phyloP scores from a whole-genome alignment of 2,113 vertebrate species.

The Mormyrus lacerda region DNA sequence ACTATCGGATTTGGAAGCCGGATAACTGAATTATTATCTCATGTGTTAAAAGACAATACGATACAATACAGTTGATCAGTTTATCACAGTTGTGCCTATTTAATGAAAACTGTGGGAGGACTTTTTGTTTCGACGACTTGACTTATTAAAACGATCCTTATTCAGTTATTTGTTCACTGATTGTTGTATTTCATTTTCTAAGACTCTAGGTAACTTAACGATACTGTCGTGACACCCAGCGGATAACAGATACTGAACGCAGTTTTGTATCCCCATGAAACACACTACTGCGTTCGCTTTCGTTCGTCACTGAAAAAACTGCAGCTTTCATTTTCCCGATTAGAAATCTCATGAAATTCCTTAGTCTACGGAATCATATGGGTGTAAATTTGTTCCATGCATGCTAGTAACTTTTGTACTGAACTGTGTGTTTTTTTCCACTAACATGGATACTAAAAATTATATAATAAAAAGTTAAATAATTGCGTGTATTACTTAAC shows the following conservation, averaged over 20 bases:
- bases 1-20: neutral
- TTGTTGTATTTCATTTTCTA: neutral
- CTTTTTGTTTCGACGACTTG: neutral
- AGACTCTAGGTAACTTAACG: neutral
- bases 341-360: neutral
- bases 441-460: neutral
- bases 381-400: neutral
- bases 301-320: neutral
- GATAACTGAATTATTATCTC: neutral
- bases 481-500: neutral
- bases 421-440: neutral
- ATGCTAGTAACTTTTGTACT: neutral
- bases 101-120: neutral
- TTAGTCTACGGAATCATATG: neutral
- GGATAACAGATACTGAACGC: neutral
- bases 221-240: neutral
- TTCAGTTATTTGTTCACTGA: neutral
- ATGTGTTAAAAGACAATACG: neutral
- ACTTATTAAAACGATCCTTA: neutral
- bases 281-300: neutral
- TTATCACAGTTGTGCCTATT: neutral
- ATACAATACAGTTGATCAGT: neutral
- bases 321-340: neutral
- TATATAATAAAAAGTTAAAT: no score
- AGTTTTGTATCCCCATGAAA: neutral